Conservation (phyloP, 2,113 vertebrate species). For the Cinclus cinclus region DNA sequence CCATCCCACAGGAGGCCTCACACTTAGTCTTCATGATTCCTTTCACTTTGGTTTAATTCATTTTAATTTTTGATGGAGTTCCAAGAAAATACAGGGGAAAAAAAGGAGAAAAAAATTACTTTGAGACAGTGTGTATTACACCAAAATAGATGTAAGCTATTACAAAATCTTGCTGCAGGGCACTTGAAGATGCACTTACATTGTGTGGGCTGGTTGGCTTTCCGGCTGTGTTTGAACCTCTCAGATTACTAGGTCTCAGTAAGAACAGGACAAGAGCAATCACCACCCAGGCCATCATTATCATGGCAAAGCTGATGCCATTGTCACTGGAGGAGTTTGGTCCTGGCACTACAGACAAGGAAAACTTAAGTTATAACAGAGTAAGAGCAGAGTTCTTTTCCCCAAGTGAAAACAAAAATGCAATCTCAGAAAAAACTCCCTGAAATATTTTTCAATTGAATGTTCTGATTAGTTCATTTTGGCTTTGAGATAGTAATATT, state of each 20-base stretch:
- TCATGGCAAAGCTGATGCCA: slow-evolving; percentile 86
- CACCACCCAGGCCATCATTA: slow-evolving; percentile 91
- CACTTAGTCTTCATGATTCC: background rate
- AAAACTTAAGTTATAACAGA: slow-evolving; percentile 1
- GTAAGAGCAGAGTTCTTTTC: background rate
- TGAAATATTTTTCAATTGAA: background rate
- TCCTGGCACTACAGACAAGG: slow-evolving; percentile 84
- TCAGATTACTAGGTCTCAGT: slow-evolving; percentile 86
- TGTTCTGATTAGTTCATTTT: background rate
- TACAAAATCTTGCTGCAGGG: background rate
- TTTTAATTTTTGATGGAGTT: background rate
- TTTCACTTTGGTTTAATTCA: background rate
- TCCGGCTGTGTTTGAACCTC: slow-evolving; percentile 77
- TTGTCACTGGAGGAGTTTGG: slow-evolving; percentile 78
- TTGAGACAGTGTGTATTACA: background rate
- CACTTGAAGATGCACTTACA: slow-evolving; percentile 76
- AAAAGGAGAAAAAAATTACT: background rate
- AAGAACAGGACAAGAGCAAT: slow-evolving; percentile 89
- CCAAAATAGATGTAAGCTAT: background rate
- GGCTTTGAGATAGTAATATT: background rate
- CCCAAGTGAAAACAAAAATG: background rate
- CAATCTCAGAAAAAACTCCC: background rate
- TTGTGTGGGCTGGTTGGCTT: slow-evolving; percentile 83
- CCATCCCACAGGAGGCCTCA: background rate
- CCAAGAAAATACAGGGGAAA: background rate